These are phyloP conservation scores for Lethrus apterus DNA, from an alignment of 1,140 invertebrate genomes.

Conservation along the genomic window DNA sequence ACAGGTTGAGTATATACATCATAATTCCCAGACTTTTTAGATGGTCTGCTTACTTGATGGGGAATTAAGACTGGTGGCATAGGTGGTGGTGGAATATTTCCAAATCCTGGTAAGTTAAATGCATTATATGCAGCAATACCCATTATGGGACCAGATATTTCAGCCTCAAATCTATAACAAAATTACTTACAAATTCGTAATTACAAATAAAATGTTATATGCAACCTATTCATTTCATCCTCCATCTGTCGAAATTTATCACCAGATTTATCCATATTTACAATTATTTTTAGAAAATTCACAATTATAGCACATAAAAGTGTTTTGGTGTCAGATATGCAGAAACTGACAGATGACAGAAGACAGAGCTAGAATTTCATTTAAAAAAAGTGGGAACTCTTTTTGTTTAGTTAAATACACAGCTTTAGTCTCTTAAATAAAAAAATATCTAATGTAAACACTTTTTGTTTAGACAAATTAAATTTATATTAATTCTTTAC, in stretches of 20 bases:
- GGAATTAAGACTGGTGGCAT: slow-evolving; percentile 51
- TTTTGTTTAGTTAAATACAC: too few species aligned
- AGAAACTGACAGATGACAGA: too few species aligned
- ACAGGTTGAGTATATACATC: slow-evolving; percentile 33
- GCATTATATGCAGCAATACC: slow-evolving; percentile 55
- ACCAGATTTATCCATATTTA: slow-evolving; percentile 16
- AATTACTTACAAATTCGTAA: slow-evolving; percentile 18
- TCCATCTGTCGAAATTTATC: slow-evolving; percentile 51
- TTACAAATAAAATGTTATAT: slow-evolving; percentile 6
- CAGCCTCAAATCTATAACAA: slow-evolving; percentile 69
- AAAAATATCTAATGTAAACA: too few species aligned
- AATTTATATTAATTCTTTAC: too few species aligned
- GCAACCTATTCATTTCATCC: slow-evolving; percentile 74
- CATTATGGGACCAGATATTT: slow-evolving; percentile 68
- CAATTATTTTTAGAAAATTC: slow-evolving; percentile 4
- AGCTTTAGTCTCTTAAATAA: too few species aligned
- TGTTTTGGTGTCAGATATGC: too few species aligned
- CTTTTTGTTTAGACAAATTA: too few species aligned
- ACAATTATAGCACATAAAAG: too few species aligned
- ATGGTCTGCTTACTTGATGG: slow-evolving; percentile 49
- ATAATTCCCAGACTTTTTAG: slow-evolving; percentile 22
- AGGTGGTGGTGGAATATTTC: slow-evolving; percentile 46
- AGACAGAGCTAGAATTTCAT: too few species aligned
- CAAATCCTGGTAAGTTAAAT: slow-evolving; percentile 42
- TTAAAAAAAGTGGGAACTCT: too few species aligned